These are phyloP conservation scores for Rhincodon typus DNA, from an alignment of 2,797 vertebrate genomes.

Conservation along the genomic window DNA sequence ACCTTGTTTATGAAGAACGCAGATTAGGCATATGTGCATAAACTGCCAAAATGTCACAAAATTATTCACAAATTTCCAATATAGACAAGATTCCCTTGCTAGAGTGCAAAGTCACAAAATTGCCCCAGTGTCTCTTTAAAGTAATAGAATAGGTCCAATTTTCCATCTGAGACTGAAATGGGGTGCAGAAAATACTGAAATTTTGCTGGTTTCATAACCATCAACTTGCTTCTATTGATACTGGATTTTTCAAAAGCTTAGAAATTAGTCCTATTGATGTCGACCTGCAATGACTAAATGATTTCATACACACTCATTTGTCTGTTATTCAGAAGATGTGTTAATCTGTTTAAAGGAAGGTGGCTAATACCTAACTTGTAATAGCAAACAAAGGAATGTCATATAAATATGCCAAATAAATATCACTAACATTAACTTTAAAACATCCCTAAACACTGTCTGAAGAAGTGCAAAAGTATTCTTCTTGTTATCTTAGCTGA, in stretches of 20 bases:
- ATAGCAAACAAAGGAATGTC: not conserved
- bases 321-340: not conserved
- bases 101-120: not conserved
- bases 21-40: not conserved
- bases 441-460: not conserved
- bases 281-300: not conserved
- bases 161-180: not conserved
- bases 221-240: not conserved
- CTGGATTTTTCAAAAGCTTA: not conserved
- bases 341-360: not conserved
- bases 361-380: not conserved
- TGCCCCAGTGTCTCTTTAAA: not conserved
- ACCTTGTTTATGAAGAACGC: not conserved
- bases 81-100: not conserved
- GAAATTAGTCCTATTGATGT: not conserved
- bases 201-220: not conserved
- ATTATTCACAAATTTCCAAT: not conserved
- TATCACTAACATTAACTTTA: not conserved
- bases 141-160: not conserved
- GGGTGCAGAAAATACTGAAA: not conserved
- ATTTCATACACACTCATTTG: not conserved
- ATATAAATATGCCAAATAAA: not conserved
- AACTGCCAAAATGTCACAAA: not conserved
- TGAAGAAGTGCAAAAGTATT: not conserved
- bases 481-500: not conserved